These are phyloP conservation scores for Nemopilema nomurai DNA, from an alignment of 30 jellyfish, hydroid and myxozoan species.

Conservation along the genomic window DNA sequence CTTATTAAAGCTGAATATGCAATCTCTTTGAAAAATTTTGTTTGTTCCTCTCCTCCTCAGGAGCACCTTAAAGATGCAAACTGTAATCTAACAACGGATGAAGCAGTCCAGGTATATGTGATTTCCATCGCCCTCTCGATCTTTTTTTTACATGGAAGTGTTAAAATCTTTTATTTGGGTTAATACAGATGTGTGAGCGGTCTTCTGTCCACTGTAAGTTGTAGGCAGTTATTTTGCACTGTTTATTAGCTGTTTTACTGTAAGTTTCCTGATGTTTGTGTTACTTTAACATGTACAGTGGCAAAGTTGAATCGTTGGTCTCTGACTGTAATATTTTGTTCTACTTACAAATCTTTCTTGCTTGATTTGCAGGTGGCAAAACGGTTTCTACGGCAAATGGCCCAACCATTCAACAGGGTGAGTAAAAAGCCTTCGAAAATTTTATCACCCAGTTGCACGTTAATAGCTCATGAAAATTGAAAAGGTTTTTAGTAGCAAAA, in stretches of 20 bases:
- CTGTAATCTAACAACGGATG: slow-evolving; percentile 94
- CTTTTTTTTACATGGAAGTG: no score
- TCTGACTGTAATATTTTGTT: not conserved
- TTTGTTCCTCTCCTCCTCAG: slow-evolving; percentile 35
- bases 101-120: slow-evolving; percentile 89
- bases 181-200: no score
- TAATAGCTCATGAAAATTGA: not conserved
- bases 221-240: no score
- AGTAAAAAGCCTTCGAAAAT: not conserved
- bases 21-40: not conserved
- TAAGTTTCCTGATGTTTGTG: no score
- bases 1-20: no score
- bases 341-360: not conserved
- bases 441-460: not conserved
- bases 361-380: slow-evolving; percentile 78
- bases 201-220: no score
- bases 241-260: no score
- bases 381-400: slow-evolving; percentile 97
- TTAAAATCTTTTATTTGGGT: no score
- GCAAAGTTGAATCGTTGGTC: no score
- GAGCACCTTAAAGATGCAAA: slow-evolving; percentile 95
- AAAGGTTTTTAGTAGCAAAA: no score
- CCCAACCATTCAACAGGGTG: slow-evolving; percentile 98
- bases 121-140: not conserved
- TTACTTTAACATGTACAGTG: no score